These are phyloP conservation scores for Pocillopora grandis DNA, from an alignment of 92 coral and sea anemone genomes.

Conservation along the genomic window DNA sequence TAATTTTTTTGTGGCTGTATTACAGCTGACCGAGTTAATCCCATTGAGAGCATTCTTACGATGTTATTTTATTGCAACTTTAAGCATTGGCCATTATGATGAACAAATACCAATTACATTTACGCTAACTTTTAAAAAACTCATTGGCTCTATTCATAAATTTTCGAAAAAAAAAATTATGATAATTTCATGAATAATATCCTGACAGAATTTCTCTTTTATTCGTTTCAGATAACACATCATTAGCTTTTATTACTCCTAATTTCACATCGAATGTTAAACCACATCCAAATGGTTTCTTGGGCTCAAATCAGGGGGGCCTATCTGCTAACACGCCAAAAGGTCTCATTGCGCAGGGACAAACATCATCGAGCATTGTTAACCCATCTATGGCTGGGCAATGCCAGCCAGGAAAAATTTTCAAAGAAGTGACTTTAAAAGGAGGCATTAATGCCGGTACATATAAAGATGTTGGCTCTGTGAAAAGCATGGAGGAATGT, in stretches of 20 bases:
- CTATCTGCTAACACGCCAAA: conserved; percentile 28
- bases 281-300: conserved; percentile 40
- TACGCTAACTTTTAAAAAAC: too few relatives aligned
- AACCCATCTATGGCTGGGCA: conserved; percentile 92
- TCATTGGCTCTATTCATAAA: too few relatives aligned
- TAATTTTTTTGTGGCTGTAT: too few relatives aligned
- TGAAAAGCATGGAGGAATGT: conserved; percentile 80
- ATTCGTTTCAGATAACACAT: conserved; percentile 33
- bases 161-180: too few relatives aligned
- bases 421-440: conserved; percentile 87
- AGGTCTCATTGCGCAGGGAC: conserved; percentile 42
- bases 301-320: conserved; percentile 35
- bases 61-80: too few relatives aligned
- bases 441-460: conserved; percentile 99
- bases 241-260: conserved; percentile 36
- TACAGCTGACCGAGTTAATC: too few relatives aligned
- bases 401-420: conserved; percentile 83
- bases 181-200: not conserved
- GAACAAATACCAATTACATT: too few relatives aligned
- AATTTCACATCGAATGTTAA: conserved; percentile 40
- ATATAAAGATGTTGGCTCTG: conserved; percentile 92
- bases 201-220: too few relatives aligned
- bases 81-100: too few relatives aligned
- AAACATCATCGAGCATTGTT: conserved; percentile 32
- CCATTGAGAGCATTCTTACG: too few relatives aligned